Evolutionary conservation across 2,113 vertebrate genomes (phyloP).

Genomic region (Opisthocomus hoazin): DNA sequence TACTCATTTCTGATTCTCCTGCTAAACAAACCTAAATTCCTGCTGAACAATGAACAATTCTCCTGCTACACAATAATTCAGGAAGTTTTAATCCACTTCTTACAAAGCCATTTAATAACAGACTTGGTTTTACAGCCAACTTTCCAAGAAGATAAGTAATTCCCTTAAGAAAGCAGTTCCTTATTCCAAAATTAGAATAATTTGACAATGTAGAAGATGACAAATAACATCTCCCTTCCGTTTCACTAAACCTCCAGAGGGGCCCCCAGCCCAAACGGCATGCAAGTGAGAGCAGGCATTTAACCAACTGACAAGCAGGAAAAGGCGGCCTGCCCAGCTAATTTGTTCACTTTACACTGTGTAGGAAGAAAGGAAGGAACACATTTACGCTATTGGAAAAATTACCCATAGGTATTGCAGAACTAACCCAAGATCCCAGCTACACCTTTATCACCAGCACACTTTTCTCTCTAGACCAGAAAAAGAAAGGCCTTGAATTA

Average conservation of each 20-base stretch:
- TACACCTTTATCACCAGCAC: neutral
- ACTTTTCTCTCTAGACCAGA: neutral
- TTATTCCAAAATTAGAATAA: conserved; percentile 30
- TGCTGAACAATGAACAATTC: conserved; percentile 36
- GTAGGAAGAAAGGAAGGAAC: neutral
- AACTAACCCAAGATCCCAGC: neutral
- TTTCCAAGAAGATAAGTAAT: conserved; percentile 51
- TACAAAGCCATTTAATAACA: conserved; percentile 30
- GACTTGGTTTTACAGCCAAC: conserved; percentile 20
- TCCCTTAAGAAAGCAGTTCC: conserved; percentile 36
- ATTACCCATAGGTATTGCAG: neutral
- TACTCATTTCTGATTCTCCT: conserved; percentile 32
- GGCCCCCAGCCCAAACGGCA: neutral
- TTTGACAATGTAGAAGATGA: conserved; percentile 17
- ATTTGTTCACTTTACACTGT: neutral
- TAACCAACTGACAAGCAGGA: neutral
- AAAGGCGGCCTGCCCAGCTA: neutral
- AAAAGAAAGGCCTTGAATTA: neutral
- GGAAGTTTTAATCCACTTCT: conserved; percentile 45
- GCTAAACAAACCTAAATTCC: conserved; percentile 33
- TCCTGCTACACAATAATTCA: conserved; percentile 40
- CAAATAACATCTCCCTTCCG: neutral
- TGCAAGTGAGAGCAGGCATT: neutral
- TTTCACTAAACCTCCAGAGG: neutral
- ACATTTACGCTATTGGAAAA: neutral